Evolutionary conservation across 2,888 invertebrate genomes (phyloP), one percentile per base, ranked within the genome.

Genomic region (Hypena proboscidalis): DNA sequence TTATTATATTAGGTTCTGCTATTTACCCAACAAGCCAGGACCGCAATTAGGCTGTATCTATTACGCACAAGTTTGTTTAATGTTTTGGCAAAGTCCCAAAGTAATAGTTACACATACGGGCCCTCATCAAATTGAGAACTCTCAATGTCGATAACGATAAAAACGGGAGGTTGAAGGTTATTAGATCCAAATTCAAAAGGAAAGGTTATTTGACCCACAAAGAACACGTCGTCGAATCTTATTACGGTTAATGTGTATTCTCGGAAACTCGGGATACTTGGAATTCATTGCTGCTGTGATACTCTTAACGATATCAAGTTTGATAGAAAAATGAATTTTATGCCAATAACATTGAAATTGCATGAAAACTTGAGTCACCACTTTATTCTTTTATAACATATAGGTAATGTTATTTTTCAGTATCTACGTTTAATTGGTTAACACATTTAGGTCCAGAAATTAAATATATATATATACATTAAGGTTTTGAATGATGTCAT

Each of bases 71-170:
- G 25, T 53, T 59, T 2, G 21, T 8, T 5, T 14, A 31, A 19
- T 42, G 36, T 57, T 57, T 36, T 40, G 46, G 29, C 46, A 57
- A n/a, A 37, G 32, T 33, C 20, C 35, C 21, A 3, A 19, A 8
- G 25, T 26, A 38, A 35, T 58, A 49, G 39, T 39, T 55, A 52
- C 23, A 40, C 31, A 48, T 43, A 19, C 45, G 26, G 36, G 38
- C 46, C 50, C 57, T 43, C 57, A 59, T 51, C 57, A 59, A 57
- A 50, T 51, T 31, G 48, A 44, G 47, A 50, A 50, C 39, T 48
- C 39, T 53, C 35, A 26, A 40, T 57, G 40, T 59, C 59, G 54
- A 47, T 48, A 57, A 38, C 59, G 34, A 57, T 59, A 59, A 53
- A 60, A 48, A 56, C 38, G 46, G 23, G 29, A 45, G 50, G 35